These are phyloP conservation scores for Mnemiopsis leidyi DNA, from an alignment of 37 sponge, comb jelly and placozoan species.

Conservation along the genomic window DNA sequence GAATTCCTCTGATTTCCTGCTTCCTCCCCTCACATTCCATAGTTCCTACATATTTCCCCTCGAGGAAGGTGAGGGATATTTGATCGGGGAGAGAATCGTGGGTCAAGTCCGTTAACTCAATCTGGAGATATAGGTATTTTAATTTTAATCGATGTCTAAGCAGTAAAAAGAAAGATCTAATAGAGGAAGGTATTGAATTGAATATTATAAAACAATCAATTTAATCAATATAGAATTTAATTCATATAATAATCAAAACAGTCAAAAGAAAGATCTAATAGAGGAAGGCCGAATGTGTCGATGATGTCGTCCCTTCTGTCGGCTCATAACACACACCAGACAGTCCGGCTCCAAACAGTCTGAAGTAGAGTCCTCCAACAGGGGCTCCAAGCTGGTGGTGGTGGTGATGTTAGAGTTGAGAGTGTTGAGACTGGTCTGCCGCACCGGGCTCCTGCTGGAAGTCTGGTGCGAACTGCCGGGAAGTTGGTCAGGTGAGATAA, in stretches of 20 bases:
- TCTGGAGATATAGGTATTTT: too few species aligned
- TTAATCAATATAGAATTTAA: too few species aligned
- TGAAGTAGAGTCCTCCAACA: neutral
- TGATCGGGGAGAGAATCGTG: neutral
- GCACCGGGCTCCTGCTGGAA: neutral
- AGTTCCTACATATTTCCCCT: neutral
- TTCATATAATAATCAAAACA: too few species aligned
- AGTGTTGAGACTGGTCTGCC: conserved; percentile 6
- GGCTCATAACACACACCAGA: conserved; percentile 9
- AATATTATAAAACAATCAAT: too few species aligned
- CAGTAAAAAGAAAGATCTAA: conserved; percentile 10
- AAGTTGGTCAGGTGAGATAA: neutral
- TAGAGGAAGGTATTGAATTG: neutral
- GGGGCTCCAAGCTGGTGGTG: neutral
- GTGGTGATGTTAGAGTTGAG: neutral
- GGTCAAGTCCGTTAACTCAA: neutral
- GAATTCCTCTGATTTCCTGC: conserved; percentile 11
- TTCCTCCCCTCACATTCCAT: neutral
- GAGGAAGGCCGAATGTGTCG: neutral
- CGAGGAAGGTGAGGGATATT: neutral
- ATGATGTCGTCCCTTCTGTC: neutral
- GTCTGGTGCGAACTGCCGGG: neutral
- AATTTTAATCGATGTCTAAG: too few species aligned
- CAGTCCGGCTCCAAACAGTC: neutral
- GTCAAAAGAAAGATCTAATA: conserved; percentile 5